Evolutionary conservation across 2,888 invertebrate species (phyloP), one percentile per base, ranked within the genome.

Genomic region (Platerodrilus igneus): DNA sequence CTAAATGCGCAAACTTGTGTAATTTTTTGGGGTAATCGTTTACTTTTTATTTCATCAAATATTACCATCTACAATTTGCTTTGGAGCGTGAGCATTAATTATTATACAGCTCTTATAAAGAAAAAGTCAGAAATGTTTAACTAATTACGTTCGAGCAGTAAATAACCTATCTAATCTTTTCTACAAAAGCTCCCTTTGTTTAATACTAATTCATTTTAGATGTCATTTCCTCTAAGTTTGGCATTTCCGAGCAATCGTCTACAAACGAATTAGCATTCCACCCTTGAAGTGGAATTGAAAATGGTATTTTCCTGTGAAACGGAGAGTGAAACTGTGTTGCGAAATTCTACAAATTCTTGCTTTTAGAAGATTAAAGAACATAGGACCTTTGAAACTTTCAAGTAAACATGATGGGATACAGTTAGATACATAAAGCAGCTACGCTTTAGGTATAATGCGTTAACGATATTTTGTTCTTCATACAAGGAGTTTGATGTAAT

Each of bases 241-340:
- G 30, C 29, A 25, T 37, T 37, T 29, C 29, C 30, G 37, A 23
- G 37, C 28, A 37, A 37, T 37, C 37, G 37, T 37, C 37, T 37
- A 37, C 37, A 37, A 37, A 37, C 30, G 37, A 37, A 37, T 37
- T 37, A 37, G 37, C 37, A 37, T 37, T 37, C 23, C 30, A 37
- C 30, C 37, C 37, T 25, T 37, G 37, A 31, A 37, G 37, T 37
- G 37, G 37, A 37, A 37, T 37, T 37, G 37, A 30, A 37, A 37
- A 37, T 37, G 37, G 37, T 37, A 37, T 37, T 37, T 37, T 37
- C 37, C 37, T 37, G 37, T 37, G 37, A 37, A 37, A 37, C 37
- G 30, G 37, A 37, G 37, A 37, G 37, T 37, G 29, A 37, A 37
- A 31, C 37, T 37, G 37, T 37, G 37, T 37, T 37, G 37, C 31